Percentiles rank a stretch among this genome's conserved stretches.
phyloP scores from a whole-genome alignment of 2,888 invertebrate species.

The Apamea crenata region DNA sequence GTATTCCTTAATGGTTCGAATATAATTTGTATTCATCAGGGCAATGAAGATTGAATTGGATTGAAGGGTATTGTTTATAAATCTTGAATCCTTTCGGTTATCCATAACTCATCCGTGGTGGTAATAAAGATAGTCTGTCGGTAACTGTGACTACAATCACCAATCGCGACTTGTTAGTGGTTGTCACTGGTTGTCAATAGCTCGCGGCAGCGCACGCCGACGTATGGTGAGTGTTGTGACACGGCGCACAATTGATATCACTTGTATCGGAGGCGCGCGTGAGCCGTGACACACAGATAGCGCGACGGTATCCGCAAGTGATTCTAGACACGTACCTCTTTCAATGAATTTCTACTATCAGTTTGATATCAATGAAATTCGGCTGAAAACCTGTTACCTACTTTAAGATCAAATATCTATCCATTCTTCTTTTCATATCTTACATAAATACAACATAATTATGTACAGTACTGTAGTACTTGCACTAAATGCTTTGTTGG shows the following conservation, averaged over 20 bases:
- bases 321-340: not conserved
- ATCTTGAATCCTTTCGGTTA: not conserved
- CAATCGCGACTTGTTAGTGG: not conserved
- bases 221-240: conserved; percentile 11
- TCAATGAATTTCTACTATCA: not conserved
- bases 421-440: not conserved
- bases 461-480: too few species aligned
- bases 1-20: not conserved
- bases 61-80: not conserved
- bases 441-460: not conserved
- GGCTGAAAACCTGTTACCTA: not conserved
- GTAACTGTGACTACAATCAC: not conserved
- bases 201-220: not conserved
- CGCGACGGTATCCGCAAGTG: too few species aligned
- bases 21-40: not conserved
- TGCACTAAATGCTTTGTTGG: not conserved
- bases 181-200: not conserved
- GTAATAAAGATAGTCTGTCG: not conserved
- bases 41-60: too few species aligned
- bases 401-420: not conserved
- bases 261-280: not conserved
- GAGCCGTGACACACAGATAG: not conserved
- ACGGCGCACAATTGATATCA: conserved; percentile 17
- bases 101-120: not conserved
- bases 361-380: not conserved